Evolutionary conservation across 2,888 invertebrate species (phyloP).

Genomic region (Drosophila siamana): DNA sequence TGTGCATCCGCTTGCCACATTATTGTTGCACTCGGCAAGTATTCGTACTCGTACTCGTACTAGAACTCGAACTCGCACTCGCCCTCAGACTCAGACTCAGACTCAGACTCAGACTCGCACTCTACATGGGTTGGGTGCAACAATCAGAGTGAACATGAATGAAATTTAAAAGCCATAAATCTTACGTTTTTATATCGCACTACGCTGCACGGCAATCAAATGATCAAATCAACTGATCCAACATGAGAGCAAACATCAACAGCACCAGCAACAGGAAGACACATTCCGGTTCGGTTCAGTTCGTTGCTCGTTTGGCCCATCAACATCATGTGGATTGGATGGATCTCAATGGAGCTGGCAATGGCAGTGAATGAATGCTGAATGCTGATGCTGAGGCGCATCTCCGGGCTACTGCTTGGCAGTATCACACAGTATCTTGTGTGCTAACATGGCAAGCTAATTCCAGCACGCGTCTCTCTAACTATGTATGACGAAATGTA

Average conservation of each 20-base stretch:
- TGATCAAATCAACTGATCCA: constrained; percentile 45
- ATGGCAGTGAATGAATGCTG: constrained; percentile 25
- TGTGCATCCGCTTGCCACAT: constrained; percentile 60
- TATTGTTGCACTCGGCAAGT: constrained; percentile 14
- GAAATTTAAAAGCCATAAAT: constrained; percentile 75
- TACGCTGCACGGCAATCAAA: constrained; percentile 62
- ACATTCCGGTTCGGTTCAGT: constrained; percentile 21
- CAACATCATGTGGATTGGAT: constrained; percentile 14
- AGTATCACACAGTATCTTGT: constrained; percentile 23
- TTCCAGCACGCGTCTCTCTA: constrained; percentile 69
- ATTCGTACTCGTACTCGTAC: constrained; percentile 2
- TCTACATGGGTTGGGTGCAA: not conserved
- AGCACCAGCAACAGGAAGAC: constrained; percentile 55
- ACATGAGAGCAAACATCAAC: too few species aligned
- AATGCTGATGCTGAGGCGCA: not conserved
- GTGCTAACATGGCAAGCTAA: constrained; percentile 38
- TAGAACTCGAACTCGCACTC: not conserved
- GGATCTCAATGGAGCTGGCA: constrained; percentile 30
- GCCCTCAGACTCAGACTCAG: constrained; percentile 1
- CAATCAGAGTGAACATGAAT: constrained; percentile 63
- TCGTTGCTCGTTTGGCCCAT: constrained; percentile 42
- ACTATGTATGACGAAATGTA: constrained; percentile 67
- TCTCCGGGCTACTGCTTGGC: constrained; percentile 1
- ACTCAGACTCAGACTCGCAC: not conserved
- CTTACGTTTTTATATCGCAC: constrained; percentile 59